Percentiles rank a stretch among this genome's conserved stretches.
Evolutionary conservation across 1,140 invertebrate genomes (phyloP).

Genomic region (Drosophila kepulauana): DNA sequence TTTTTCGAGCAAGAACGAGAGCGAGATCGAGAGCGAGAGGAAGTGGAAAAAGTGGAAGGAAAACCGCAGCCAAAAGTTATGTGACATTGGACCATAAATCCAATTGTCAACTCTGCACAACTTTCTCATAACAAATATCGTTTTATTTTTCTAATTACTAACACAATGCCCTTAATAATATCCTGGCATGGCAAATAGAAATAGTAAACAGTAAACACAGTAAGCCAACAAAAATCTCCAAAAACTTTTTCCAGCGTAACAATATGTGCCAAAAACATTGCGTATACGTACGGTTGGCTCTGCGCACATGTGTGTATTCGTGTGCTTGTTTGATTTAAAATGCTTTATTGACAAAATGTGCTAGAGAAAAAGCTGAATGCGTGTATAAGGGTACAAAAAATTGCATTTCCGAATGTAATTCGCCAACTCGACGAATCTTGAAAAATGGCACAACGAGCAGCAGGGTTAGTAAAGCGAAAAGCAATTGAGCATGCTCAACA

Average conservation of each 20-base stretch:
- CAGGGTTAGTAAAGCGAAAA: background rate
- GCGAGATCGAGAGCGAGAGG: background rate
- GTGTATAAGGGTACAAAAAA: constrained; percentile 11
- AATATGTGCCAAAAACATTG: constrained; percentile 40
- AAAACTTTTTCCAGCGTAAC: constrained; percentile 29
- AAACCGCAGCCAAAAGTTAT: constrained; percentile 7
- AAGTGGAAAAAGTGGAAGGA: background rate
- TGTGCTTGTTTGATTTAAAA: constrained; percentile 50
- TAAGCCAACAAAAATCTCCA: constrained; percentile 12
- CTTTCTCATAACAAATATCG: constrained; percentile 48
- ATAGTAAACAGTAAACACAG: constrained; percentile 17
- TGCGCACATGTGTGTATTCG: constrained; percentile 41
- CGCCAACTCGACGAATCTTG: constrained; percentile 45
- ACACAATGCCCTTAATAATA: constrained; percentile 60
- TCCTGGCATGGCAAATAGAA: constrained; percentile 33
- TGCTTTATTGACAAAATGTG: constrained; percentile 53
- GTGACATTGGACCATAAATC: constrained; percentile 49
- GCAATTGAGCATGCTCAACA: background rate
- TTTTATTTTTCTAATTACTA: constrained; percentile 50
- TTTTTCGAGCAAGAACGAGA: background rate
- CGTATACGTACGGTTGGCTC: constrained; percentile 26
- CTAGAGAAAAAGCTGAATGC: constrained; percentile 7
- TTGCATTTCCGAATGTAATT: constrained; percentile 53
- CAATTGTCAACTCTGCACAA: constrained; percentile 46
- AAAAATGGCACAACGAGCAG: constrained; percentile 9